Evolutionary conservation across 2,888 invertebrate species (phyloP), one percentile per base, ranked within the genome.

Genomic region (Craniophora ligustri): DNA sequence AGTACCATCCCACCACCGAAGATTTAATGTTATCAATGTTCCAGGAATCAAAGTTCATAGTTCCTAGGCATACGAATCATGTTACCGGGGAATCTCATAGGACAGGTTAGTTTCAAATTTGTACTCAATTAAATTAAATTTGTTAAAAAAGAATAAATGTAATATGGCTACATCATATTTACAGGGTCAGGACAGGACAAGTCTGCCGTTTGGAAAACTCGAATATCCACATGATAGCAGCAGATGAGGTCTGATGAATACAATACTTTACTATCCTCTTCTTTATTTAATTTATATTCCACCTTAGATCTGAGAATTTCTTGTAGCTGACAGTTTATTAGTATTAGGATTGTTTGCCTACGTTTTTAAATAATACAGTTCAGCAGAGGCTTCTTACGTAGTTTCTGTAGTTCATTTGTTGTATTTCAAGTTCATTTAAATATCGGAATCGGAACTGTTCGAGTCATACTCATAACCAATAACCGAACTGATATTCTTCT

Each of bases 181-280:
- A 19, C 88, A 92, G 91, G 92, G n/a, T n/a, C n/a, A n/a, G n/a
- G n/a, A n/a, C n/a, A n/a, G 62, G 92, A 93, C 68, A 92, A 92
- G 76, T 84, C 90, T 59, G 86, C 91, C 58, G 89, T 88, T 55
- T 93, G 93, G 93, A 92, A 91, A 85, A 91, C 93, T 87, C 88
- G 93, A 89, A 93, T 93, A 92, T 92, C 93, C 48, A 93, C 93
- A 74, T 93, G 92, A 92, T 84, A 81, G 67, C 81, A 79, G 81
- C 73, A 78, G 62, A 67, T 36, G 50, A 59, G 62, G 62, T 66
- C 57, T 56, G 70, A 76, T 62, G 72, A 72, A 71, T 76, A 75
- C 70, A 50, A 62, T 64, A 57, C 42, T 46, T 58, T 68, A 71
- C 69, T 78, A 72, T 79, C 74, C 60, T 71, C 70, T 76, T 70